phyloP scores from a whole-genome alignment of 1,140 invertebrate species.

The Antheraea pernyi region DNA sequence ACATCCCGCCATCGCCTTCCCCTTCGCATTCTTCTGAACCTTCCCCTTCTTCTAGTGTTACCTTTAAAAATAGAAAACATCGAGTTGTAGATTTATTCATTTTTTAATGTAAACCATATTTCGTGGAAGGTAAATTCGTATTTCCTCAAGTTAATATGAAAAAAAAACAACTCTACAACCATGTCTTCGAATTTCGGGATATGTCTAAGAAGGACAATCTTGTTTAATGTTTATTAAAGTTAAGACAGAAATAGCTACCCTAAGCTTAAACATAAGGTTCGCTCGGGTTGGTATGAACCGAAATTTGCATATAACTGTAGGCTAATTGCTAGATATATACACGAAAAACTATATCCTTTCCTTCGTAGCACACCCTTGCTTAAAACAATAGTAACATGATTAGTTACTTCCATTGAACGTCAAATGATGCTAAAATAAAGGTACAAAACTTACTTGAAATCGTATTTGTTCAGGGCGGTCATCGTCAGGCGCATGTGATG shows the following conservation, averaged over 20 bases:
- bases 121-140: too few relatives aligned
- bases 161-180: too few relatives aligned
- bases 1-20: constrained; percentile 86
- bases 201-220: too few relatives aligned
- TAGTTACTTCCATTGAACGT: neutral
- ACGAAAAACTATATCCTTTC: too few relatives aligned
- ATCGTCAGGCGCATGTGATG: constrained; percentile 74
- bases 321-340: too few relatives aligned
- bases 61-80: constrained; percentile 73
- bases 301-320: too few relatives aligned
- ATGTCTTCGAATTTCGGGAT: too few relatives aligned
- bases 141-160: too few relatives aligned
- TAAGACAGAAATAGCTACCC: too few relatives aligned
- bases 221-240: too few relatives aligned
- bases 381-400: neutral
- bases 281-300: too few relatives aligned
- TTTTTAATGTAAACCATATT: neutral
- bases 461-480: constrained; percentile 82
- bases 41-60: constrained; percentile 91
- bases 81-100: neutral
- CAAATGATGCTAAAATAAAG: neutral
- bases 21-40: constrained; percentile 82
- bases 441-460: constrained; percentile 80
- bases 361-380: neutral
- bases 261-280: too few relatives aligned